Base-by-base conservation (phyloP, 1,140 invertebrate genomes). In the Drosophila tropicalis region DNA sequence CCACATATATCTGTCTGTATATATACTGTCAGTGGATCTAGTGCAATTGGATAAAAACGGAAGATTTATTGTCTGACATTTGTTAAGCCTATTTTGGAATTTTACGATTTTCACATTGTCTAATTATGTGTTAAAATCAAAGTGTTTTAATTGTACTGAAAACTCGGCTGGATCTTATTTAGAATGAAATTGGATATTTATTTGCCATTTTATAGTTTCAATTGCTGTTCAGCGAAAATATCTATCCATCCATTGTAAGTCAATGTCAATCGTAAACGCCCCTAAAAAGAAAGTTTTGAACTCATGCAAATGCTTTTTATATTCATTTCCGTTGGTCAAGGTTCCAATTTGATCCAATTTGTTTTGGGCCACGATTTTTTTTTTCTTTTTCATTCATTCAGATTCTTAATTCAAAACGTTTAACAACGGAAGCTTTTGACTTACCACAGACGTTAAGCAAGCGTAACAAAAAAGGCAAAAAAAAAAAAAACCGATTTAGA, bases 331-430 rank as follows among this genome's bases (percentile, higher is more conserved):
- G 83, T 62, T 77, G 76, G 55, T 70, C 73, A 77, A 75, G 72
- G 83, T 87, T 70, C 69, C 81, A 82, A 82, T 72, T 76, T 15
- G 67, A 67, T 60, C 41, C 62, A 68, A 80, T 89, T 89, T 89
- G 70, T 60, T 72, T 51, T 55, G 60, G 72, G 63, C 72, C 57
- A 64, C 69, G 62, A 67, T 63, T 80, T 84, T 81, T 22, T 22
- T 22, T 84, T 81, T 22, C 3, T 22, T 25, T 25, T 85, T 81
- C 79, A 39, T 36, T 36, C 10, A 82, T 51, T 51, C 63, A 81
- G 67, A 81, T 39, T 83, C 76, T 86, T 86, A 86, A 86, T 83
- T 83, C 76, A 75, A 86, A 86, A 72, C 79, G 84, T 82, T 89
- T 86, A 86, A 86, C 83, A 86, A 89, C 84, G 84, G 83, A 86